Evolutionary conservation across 2,797 vertebrate species (phyloP), one percentile per base, ranked within the genome.

Genomic region (Tachyglossus aculeatus): DNA sequence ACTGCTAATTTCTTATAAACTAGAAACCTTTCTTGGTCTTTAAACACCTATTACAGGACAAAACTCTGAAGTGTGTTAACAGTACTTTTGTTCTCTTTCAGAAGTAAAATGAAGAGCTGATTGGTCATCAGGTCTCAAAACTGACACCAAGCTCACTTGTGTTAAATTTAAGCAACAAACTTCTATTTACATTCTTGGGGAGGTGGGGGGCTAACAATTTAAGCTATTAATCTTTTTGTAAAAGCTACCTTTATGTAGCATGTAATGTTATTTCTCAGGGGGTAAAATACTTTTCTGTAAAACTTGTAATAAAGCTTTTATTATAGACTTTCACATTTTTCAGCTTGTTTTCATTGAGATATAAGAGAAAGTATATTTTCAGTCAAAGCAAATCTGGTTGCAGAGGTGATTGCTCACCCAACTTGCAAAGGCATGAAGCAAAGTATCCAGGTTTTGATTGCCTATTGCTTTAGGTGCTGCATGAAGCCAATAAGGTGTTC

Each of bases 61-160:
- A 13, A 14, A 9, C 7, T 7, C 19, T 44, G 2, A 25, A 53
- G 44, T 8, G 4, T n/a, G 3, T 19, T 11, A 34, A 21, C n/a
- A 21, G 1, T 3, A 34, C 5, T 55, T 40, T 8, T 15, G 8
- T 57, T 43, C 19, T 67, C 29, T 74, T 63, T 34, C 32, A 70
- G 80, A 24, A 55, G 37, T n/a, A 61, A 69, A 22, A 37, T 41
- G 12, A 69, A 67, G 54, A 4, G n/a, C 8, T 51, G 19, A 54
- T 2, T 2, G 22, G 7, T 10, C 9, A 9, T 5, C 22, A 4
- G 13, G 22, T 21, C 40, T 43, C 16, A 9, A 10, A 1, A 13
- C 4, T 1, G 43, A 2, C 48, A 11, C 7, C 6, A 11, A 41
- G 21, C 6, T 15, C 27, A 27, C 31, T 18, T 48, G 25, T 19